Evolutionary conservation across 2,888 invertebrate genomes (phyloP).

Genomic region (Meloe dianella): DNA sequence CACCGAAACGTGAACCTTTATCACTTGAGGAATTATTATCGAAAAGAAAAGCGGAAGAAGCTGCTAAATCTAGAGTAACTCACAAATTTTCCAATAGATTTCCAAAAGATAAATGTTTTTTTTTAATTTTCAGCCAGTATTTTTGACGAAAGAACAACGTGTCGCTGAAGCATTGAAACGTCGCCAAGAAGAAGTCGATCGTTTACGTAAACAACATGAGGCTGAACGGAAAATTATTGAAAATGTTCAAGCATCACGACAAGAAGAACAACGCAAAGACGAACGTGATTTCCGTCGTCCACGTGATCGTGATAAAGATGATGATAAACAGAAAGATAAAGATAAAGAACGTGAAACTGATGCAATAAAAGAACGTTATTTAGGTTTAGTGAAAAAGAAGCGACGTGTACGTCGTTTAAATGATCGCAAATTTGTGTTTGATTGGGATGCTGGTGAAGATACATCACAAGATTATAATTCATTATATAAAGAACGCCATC

Average conservation of each 20-base stretch:
- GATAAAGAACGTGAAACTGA: conserved; percentile 93
- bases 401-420: conserved; percentile 90
- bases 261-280: conserved; percentile 51
- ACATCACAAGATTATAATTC: conserved; percentile 97
- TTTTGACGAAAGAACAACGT: conserved; percentile 94
- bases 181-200: conserved; percentile 88
- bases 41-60: conserved; percentile 96
- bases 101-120: not conserved
- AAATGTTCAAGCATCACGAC: conserved; percentile 47
- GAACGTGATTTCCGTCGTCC: conserved; percentile 57
- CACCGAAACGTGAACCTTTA: conserved; percentile 78
- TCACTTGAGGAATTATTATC: conserved; percentile 95
- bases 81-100: not conserved
- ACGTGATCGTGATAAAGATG: conserved; percentile 60
- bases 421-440: conserved; percentile 99
- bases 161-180: conserved; percentile 87
- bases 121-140: conserved; percentile 74
- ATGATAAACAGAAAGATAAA: conserved; percentile 69
- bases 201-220: conserved; percentile 74
- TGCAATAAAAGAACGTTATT: conserved; percentile 94
- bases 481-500: conserved; percentile 95
- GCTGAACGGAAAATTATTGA: conserved; percentile 64
- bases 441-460: conserved; percentile 99
- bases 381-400: conserved; percentile 93
- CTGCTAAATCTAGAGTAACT: conserved; percentile 82